Base-by-base conservation (phyloP, 2,888 invertebrate genomes). In the Heliconius erato region DNA sequence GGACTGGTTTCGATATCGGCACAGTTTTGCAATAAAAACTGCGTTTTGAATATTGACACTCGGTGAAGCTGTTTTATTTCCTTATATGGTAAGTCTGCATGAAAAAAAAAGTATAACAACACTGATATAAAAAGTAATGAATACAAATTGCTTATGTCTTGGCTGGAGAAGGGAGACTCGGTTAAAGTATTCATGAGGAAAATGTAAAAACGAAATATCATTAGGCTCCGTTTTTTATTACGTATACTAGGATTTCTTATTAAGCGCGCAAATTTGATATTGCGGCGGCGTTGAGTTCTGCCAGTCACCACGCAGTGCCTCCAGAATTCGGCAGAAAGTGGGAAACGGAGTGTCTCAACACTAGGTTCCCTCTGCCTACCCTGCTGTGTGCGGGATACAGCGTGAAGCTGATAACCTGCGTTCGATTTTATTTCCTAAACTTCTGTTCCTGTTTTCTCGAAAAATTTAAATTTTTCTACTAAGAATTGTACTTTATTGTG, bases 1-100 rank as follows among this genome's bases (percentile, higher is more conserved):
- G 89, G 91, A 94, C 93, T 92, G 86, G 91, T 93, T 92, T 93
- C 93, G 91, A 93, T 95, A 96, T 95, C 95, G 91, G 92, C 94
- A 85, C 94, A 92, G 94, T 95, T 96, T 95, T 94, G 87, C 87
- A 84, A 87, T 87, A 86, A 89, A 94, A 95, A 96, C 93, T 94
- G 95, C 91, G 94, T 90, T 89, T 94, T 86, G 95, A 95, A 87
- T 95, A 94, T 96, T 95, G 94, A 91, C 88, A 87, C 89, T 90
- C 84, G 85, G 26, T 49, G 7, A 72, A 49, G 89, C 87, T 86
- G 87, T 87, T 90, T 28, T 80, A 79, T 71, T 91, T 91, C 90
- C 91, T 65, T 82, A 88, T 88, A 92, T 91, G 95, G 95, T 95
- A 91, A 93, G 81, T 28, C 9, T 71, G 59, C 3, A 26, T 71